These are phyloP conservation scores for Dicaeum eximium DNA, from an alignment of 2,113 vertebrate species.

Conservation along the genomic window DNA sequence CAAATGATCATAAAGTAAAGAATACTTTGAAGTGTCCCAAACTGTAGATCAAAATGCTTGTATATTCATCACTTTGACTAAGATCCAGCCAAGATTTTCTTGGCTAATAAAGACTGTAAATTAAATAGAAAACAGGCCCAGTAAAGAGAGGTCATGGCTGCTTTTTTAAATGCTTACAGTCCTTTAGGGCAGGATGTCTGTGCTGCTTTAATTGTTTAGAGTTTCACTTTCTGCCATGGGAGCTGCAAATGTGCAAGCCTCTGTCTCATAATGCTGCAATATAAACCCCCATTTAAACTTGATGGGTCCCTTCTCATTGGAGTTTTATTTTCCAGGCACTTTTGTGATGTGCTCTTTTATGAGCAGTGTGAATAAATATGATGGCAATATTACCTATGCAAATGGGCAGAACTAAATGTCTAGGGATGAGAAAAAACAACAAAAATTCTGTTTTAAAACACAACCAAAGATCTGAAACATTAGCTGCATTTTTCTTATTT, in stretches of 20 bases:
- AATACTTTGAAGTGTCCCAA: constrained; percentile 42
- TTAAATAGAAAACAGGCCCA: constrained; percentile 54
- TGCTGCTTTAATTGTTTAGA: constrained; percentile 57
- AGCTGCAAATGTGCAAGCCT: constrained; percentile 13
- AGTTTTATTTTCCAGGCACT: constrained; percentile 41
- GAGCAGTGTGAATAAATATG: constrained; percentile 25
- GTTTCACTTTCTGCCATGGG: constrained; percentile 49
- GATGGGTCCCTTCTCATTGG: constrained; percentile 59
- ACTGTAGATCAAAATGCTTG: constrained; percentile 13
- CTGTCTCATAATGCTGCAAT: constrained; percentile 31
- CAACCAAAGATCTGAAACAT: neutral
- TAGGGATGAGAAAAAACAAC: neutral
- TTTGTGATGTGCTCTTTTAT: constrained; percentile 25
- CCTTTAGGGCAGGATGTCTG: constrained; percentile 32
- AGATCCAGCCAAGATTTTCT: constrained; percentile 51
- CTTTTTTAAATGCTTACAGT: constrained; percentile 49
- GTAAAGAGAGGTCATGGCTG: constrained; percentile 44
- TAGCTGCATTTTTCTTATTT: neutral
- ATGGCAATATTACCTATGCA: constrained; percentile 40
- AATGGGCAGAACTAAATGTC: neutral
- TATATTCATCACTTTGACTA: constrained; percentile 42
- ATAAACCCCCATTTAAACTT: constrained; percentile 61
- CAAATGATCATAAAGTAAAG: constrained; percentile 43
- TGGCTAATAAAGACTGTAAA: constrained; percentile 53
- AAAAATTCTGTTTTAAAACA: neutral